Conservation (phyloP, 2,797 vertebrate species). For the Hydrolagus colliei region DNA sequence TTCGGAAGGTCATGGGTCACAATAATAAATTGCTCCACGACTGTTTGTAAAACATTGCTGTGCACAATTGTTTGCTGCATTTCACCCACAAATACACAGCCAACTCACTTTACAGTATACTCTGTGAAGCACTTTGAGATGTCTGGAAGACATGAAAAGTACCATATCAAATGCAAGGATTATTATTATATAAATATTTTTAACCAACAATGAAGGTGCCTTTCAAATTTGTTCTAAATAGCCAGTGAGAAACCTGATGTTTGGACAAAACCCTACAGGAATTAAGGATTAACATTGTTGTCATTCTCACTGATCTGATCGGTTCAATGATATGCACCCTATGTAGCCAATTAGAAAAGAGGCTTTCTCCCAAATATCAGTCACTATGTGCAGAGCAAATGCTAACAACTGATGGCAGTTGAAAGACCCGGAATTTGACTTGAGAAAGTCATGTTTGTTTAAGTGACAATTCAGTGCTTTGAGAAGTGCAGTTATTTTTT, state of each 20-base stretch:
- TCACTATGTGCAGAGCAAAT: background rate
- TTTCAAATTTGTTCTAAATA: background rate
- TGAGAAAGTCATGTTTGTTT: background rate
- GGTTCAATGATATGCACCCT: background rate
- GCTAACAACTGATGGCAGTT: background rate
- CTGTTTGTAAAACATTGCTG: too few species aligned
- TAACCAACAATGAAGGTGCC: background rate
- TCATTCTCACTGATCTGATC: background rate
- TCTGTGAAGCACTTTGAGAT: too few species aligned
- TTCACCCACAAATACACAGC: too few species aligned
- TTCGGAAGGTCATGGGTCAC: too few species aligned
- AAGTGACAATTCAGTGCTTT: background rate
- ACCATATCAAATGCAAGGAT: too few species aligned
- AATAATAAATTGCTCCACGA: too few species aligned
- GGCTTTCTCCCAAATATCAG: background rate
- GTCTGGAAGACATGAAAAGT: too few species aligned
- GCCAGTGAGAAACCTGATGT: background rate
- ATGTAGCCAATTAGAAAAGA: background rate
- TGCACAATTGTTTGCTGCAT: too few species aligned
- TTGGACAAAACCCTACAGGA: background rate
- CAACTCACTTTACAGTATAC: too few species aligned
- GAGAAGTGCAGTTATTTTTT: background rate
- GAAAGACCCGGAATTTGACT: background rate
- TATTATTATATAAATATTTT: background rate
- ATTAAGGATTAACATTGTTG: background rate